Evolutionary conservation across 1,140 invertebrate genomes (phyloP).

Genomic region (Lepidostoma basale): DNA sequence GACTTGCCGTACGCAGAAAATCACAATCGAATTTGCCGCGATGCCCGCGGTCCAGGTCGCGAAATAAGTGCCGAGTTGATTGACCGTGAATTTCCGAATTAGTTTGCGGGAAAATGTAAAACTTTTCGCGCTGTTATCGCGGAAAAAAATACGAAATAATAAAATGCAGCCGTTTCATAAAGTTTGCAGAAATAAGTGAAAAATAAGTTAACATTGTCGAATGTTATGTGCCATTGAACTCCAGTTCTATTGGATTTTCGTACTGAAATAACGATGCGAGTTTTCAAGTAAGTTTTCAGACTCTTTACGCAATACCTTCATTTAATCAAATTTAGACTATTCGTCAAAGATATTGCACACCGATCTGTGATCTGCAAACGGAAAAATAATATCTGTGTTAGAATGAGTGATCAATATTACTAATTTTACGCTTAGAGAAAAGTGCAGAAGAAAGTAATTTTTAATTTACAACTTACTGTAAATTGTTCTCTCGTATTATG

Average conservation of each 20-base stretch:
- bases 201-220: slow-evolving; percentile 14
- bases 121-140: slow-evolving; percentile 2
- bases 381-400: no score
- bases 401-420: neutral
- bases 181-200: slow-evolving; percentile 1
- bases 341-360: no score
- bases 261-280: neutral
- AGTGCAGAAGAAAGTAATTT: neutral
- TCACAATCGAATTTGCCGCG: neutral
- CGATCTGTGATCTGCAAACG: neutral
- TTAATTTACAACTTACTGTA: neutral
- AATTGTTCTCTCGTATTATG: neutral
- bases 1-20: neutral
- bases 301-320: neutral
- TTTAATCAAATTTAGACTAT: neutral
- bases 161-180: slow-evolving; percentile 8
- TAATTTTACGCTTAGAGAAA: neutral
- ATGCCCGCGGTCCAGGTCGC: neutral
- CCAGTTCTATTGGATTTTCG: slow-evolving; percentile 1
- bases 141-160: neutral
- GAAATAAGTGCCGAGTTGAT: slow-evolving; percentile 7
- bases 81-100: slow-evolving; percentile 13
- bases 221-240: slow-evolving; percentile 29
- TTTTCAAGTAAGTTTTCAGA: slow-evolving; percentile 17
- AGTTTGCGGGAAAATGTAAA: slow-evolving; percentile 25